Base-by-base conservation (phyloP, 2,888 invertebrate genomes). In the Teinopalpus imperialis region DNA sequence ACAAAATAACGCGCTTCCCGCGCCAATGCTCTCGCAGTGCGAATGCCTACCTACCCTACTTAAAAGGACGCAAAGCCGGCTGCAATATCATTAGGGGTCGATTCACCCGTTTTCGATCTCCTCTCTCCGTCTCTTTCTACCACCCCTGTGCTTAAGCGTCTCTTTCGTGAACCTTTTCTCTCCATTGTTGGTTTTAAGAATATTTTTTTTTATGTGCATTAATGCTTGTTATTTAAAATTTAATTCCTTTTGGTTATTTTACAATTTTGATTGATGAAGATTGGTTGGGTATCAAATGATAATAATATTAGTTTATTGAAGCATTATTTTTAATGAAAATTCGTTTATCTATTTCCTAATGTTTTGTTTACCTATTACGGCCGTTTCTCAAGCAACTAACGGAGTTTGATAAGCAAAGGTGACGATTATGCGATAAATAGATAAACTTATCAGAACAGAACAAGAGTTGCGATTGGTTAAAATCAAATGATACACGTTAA, bases 71-170 rank as follows among this genome's bases (percentile, higher is more conserved):
- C 65, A 60, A 57, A 61, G 59, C 59, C 66, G 69, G 69, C 67
- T 69, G 70, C 74, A 59, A 68, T 70, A 66, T 73, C 70, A 68
- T 78, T 76, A 80, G 77, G 87, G 87, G 86, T 82, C 74, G 81
- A 69, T 75, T 77, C 82, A 80, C 82, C 85, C 86, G 81, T 75
- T 69, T 78, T 71, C 70, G 65, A 74, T 74, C 65, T 58, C 49
- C 43, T 74, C 56, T 68, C 39, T 55, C 75, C 61, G 50, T 85
- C 86, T 62, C 73, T 67, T 70, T 86, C 66, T 61, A 65, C 60
- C 86, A 85, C 87, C 87, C 87, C 63, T 66, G 40, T 62, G 48
- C 54, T 41, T 41, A 48, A 53, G 46, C 53, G 50, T 81, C 82
- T 73, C 81, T 70, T 69, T 80, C 40, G 21, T 18, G 20, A 34